phyloP scores from a whole-genome alignment of 2,888 invertebrate genomes.

The Apamea monoglypha region DNA sequence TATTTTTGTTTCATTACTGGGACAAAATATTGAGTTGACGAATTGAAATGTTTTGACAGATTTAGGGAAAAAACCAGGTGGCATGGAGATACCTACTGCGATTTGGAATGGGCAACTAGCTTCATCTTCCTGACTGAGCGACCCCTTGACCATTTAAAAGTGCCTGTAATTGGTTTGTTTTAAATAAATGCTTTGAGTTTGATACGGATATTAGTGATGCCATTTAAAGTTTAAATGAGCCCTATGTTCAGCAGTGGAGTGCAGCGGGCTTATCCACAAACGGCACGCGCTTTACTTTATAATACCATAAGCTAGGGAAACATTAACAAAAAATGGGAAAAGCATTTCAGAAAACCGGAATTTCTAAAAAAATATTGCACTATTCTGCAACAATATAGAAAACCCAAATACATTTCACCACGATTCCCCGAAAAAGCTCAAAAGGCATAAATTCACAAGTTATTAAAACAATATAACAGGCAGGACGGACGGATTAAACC shows the following conservation, averaged over 20 bases:
- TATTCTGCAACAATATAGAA: slow-evolving; percentile 14
- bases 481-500: slow-evolving; percentile 80
- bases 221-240: neutral
- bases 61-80: neutral
- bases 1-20: slow-evolving; percentile 37
- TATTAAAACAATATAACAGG: slow-evolving; percentile 72
- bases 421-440: slow-evolving; percentile 18
- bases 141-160: neutral
- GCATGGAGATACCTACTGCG: neutral
- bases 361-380: slow-evolving; percentile 3
- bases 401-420: slow-evolving; percentile 10
- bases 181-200: neutral
- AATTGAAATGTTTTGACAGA: slow-evolving; percentile 40
- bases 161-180: neutral
- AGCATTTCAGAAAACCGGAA: neutral
- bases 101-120: neutral
- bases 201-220: neutral
- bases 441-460: slow-evolving; percentile 70
- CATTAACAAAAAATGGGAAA: neutral
- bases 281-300: neutral
- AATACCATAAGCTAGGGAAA: neutral
- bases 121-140: neutral
- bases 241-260: neutral
- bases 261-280: neutral
- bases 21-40: slow-evolving; percentile 1